Percentiles rank a stretch among this genome's conserved stretches.
phyloP scores from a whole-genome alignment of 2,113 vertebrate genomes.

The Phycodurus eques region DNA sequence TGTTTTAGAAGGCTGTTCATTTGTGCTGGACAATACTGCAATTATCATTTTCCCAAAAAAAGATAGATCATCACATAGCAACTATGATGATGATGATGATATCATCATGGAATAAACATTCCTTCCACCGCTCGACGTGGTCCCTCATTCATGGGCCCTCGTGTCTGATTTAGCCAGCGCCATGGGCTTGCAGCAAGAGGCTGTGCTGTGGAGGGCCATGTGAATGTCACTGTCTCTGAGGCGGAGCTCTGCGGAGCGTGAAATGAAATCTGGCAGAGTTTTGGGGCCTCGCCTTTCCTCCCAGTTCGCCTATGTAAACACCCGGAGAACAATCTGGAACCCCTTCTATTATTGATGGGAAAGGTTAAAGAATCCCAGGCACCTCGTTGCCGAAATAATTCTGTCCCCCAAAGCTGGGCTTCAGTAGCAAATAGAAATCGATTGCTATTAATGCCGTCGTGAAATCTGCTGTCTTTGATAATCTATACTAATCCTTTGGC shows the following conservation, averaged over 20 bases:
- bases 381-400: constrained; percentile 19
- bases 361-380: constrained; percentile 6
- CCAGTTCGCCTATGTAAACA: constrained; percentile 44
- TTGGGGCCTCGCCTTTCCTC: constrained; percentile 59
- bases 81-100: background rate
- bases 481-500: constrained; percentile 48
- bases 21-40: constrained; percentile 8
- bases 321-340: constrained; percentile 35
- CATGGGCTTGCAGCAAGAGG: constrained; percentile 63
- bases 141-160: constrained; percentile 50
- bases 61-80: background rate
- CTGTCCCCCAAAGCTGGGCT: constrained; percentile 19
- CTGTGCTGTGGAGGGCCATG: constrained; percentile 66
- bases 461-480: constrained; percentile 44
- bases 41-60: constrained; percentile 3
- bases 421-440: constrained; percentile 21
- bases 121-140: background rate
- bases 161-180: constrained; percentile 67
- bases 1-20: constrained; percentile 8
- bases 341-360: constrained; percentile 40
- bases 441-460: constrained; percentile 18
- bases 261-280: constrained; percentile 78
- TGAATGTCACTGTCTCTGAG: constrained; percentile 74
- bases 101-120: background rate
- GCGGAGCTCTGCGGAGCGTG: constrained; percentile 69